Base-by-base conservation (phyloP, 2,888 invertebrate species). In the Acleris cristana region DNA sequence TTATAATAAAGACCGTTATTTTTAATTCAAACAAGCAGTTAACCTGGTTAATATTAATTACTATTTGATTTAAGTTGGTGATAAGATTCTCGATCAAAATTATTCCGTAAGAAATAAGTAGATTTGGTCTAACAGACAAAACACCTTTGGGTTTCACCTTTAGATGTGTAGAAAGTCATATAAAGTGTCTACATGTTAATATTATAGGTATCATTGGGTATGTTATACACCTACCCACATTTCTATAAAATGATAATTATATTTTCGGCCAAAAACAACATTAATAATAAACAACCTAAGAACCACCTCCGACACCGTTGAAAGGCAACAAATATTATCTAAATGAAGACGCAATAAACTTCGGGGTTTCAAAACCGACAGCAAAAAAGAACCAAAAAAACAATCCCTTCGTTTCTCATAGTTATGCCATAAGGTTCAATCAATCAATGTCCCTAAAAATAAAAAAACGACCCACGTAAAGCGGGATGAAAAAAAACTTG, bases 401-500 rank as follows among this genome's bases (percentile, higher is more conserved):
- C 86, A 87, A 87, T 83, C 86, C 85, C 87, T 77, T 85, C 80
- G 86, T 83, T 89, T 86, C 90, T 86, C 89, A 90, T 88, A 90
- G 88, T 83, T 82, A 77, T 83, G 80, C 85, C 84, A 88, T 88
- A 89, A 90, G 86, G 91, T 86, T 86, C 89, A 89, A 92, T 92
- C 91, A 90, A 92, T 92, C 92, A 92, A 91, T 87, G 92, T 90
- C 92, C 85, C 84, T 85, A 86, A 85, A 87, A 88, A 86, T 87
- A 90, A 91, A 90, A 88, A 87, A 84, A 80, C 89, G 90, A 89
- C 91, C 91, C 90, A 91, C 89, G 88, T 90, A 88, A 90, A 89
- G 84, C 83, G 82, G 81, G 73, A 83, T 83, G n/a, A 87, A 90
- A 90, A 26, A 90, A 90, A 85, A 51, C 44, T 21, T 52, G 40